These are phyloP conservation scores for Rhyacophila evoluta DNA, from an alignment of 2,888 invertebrate genomes.

Conservation along the genomic window DNA sequence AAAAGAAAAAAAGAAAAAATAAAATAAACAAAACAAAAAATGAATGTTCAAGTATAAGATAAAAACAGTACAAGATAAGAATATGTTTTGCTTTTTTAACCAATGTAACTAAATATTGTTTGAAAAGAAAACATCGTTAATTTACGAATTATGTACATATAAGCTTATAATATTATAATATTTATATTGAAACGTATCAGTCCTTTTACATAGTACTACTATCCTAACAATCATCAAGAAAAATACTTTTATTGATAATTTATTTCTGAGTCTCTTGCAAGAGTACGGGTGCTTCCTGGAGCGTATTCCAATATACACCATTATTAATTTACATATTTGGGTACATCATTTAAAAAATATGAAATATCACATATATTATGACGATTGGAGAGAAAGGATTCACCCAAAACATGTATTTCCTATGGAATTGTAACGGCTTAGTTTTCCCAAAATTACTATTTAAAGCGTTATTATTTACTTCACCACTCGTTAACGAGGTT, in stretches of 20 bases:
- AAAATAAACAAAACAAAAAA: not conserved
- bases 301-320: slow-evolving; percentile 37
- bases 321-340: not conserved
- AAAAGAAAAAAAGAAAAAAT: not conserved
- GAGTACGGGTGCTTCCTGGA: slow-evolving; percentile 43
- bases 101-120: not conserved
- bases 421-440: too few species aligned
- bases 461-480: too few species aligned
- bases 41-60: slow-evolving; percentile 3
- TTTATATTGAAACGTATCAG: slow-evolving; percentile 5
- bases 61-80: slow-evolving; percentile 22
- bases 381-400: too few species aligned
- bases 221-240: not conserved
- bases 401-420: too few species aligned
- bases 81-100: not conserved
- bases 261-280: slow-evolving; percentile 26
- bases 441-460: too few species aligned
- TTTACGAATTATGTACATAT: slow-evolving; percentile 15
- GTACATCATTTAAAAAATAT: too few species aligned
- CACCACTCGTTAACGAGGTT: too few species aligned
- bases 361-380: too few species aligned
- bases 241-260: not conserved
- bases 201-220: not conserved
- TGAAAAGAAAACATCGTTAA: not conserved
- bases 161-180: slow-evolving; percentile 7